A percentile compares a stretch with the other conserved stretches of the same genome.
phyloP scores from a whole-genome alignment of 1,140 invertebrate species.

The Euwallacea similis region DNA sequence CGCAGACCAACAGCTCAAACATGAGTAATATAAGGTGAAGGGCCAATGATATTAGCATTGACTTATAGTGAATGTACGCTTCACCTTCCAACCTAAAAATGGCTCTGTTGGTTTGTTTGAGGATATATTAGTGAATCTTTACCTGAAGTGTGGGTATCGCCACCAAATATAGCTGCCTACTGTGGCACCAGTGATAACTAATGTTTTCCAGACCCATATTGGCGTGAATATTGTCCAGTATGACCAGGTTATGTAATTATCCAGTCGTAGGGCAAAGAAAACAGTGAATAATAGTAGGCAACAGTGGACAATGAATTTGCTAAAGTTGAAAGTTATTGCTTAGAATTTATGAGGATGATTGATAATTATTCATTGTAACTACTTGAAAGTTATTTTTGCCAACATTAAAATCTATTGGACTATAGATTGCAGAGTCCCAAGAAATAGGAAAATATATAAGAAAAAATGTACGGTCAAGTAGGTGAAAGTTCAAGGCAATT shows the following conservation, averaged over 20 bases:
- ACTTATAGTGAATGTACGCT: conserved; percentile 95
- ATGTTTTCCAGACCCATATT: conserved; percentile 95
- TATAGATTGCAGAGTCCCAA: no score
- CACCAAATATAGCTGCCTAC: conserved; percentile 94
- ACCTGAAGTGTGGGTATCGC: conserved; percentile 91
- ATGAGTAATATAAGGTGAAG: conserved; percentile 92
- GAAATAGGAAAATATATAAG: no score
- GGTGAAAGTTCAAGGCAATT: no score
- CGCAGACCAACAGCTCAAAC: conserved; percentile 95
- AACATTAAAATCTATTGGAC: no score
- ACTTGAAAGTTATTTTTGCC: no score
- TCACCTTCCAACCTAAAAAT: conserved; percentile 84
- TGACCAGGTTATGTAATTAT: conserved; percentile 84
- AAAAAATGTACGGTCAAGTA: no score
- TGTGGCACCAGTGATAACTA: conserved; percentile 85
- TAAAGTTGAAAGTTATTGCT: conserved; percentile 54
- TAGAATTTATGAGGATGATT: not conserved
- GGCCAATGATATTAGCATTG: conserved; percentile 93
- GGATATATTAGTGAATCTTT: conserved; percentile 25
- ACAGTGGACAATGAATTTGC: conserved; percentile 94
- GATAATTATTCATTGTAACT: no score
- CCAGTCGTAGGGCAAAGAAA: conserved; percentile 85
- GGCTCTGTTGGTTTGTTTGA: not conserved
- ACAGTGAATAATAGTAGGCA: conserved; percentile 90
- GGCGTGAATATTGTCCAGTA: conserved; percentile 94